A percentile compares a stretch with the other conserved stretches of the same genome.
Conservation (phyloP, 1,140 invertebrate species). For the Aphelinus atriplicis region DNA sequence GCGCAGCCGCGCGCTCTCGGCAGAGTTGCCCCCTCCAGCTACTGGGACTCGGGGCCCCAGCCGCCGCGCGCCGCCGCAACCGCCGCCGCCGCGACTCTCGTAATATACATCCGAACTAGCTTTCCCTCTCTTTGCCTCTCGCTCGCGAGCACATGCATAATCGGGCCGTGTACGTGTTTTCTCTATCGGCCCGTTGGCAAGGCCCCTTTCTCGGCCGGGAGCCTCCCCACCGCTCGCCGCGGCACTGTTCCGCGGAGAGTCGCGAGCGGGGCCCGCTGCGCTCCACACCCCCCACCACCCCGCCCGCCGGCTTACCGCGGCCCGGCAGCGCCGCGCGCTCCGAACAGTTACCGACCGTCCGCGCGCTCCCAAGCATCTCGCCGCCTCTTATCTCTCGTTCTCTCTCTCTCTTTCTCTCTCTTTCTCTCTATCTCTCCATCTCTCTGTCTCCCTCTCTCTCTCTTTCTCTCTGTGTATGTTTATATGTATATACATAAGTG, state of each 20-base stretch:
- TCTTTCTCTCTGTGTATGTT: not conserved
- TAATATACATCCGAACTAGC: constrained; percentile 8
- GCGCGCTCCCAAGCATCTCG: constrained; percentile 38
- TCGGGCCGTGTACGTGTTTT: constrained; percentile 1
- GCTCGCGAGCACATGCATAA: constrained; percentile 6
- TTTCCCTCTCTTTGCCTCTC: constrained; percentile 26
- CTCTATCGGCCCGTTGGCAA: not conserved
- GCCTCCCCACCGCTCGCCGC: no score
- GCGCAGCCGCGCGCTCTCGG: constrained; percentile 13
- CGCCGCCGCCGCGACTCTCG: not conserved
- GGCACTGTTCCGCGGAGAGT: no score
- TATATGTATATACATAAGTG: constrained; percentile 11
- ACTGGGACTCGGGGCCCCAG: constrained; percentile 3
- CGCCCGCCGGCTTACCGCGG: not conserved
- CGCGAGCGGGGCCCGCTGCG: no score
- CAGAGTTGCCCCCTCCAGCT: not conserved
- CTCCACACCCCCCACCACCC: constrained; percentile 13
- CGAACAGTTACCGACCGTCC: constrained; percentile 63
- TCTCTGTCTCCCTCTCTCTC: no score
- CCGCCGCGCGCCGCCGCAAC: not conserved
- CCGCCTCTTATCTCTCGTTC: constrained; percentile 21
- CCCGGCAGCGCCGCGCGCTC: constrained; percentile 41
- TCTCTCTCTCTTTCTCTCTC: no score
- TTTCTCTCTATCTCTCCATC: no score
- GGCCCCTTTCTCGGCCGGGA: constrained; percentile 13